Conservation (phyloP, 2,888 invertebrate species). For the Cybosia mesomella region DNA sequence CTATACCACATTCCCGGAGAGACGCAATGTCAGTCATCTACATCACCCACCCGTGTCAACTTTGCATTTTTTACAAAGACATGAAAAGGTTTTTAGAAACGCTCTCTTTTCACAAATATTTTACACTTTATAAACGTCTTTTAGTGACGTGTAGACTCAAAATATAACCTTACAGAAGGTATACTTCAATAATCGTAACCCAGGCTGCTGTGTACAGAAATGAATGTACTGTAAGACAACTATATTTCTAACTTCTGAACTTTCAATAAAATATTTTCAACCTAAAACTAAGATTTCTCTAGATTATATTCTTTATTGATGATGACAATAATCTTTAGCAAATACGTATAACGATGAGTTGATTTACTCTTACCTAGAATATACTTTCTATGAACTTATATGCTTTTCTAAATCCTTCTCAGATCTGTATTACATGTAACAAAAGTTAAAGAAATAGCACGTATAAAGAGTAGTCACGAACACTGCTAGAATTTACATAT, state of each 20-base stretch:
- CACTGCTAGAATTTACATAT: not conserved
- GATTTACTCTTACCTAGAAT: too few species aligned
- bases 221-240: slow-evolving; percentile 13
- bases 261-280: not conserved
- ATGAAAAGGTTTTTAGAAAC: slow-evolving; percentile 62
- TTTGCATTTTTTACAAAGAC: slow-evolving; percentile 60
- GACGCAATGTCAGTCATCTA: slow-evolving; percentile 67
- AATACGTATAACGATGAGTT: not conserved
- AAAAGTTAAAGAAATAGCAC: not conserved
- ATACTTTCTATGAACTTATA: too few species aligned
- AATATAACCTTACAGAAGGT: slow-evolving; percentile 23
- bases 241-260: not conserved
- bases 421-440: too few species aligned
- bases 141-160: slow-evolving; percentile 16
- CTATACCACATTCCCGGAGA: slow-evolving; percentile 52
- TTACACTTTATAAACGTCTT: slow-evolving; percentile 48
- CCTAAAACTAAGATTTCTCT: not conserved
- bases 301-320: not conserved
- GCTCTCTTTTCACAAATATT: slow-evolving; percentile 48
- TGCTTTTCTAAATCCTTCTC: not conserved
- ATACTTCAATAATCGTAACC: slow-evolving; percentile 24
- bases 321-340: not conserved
- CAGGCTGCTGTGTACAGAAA: slow-evolving; percentile 33
- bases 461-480: not conserved
- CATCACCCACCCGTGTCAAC: slow-evolving; percentile 55